Evolutionary conservation across 2,888 invertebrate species (phyloP), one percentile per base, ranked within the genome.

Genomic region (Thyatira batis): DNA sequence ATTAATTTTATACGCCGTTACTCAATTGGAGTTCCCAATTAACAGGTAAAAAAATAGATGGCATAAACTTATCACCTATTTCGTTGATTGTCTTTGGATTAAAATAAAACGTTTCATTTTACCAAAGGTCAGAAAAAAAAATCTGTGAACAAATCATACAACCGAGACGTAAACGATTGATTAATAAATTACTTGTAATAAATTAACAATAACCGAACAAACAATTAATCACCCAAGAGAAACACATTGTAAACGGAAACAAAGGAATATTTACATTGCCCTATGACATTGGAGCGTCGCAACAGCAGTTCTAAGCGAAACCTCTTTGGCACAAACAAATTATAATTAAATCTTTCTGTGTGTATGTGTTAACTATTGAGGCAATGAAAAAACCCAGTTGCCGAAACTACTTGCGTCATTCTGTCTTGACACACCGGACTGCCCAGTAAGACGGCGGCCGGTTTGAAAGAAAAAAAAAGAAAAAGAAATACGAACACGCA

Each of bases 331-430:
- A 51, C 23, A 51, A 50, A 43, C 54, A 52, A 57, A 52, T 54
- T 43, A 45, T 46, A 49, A 52, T 54, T 54, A 57, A 53, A 51
- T 39, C 45, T 52, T 59, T 60, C 52, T 45, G 49, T 68, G 65
- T 69, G 71, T 71, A 68, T 69, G 73, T 67, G 57, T 50, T 50
- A 54, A 45, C 65, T 69, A 74, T 74, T 80, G 84, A 68, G 73
- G 78, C 83, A 81, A 84, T 70, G 73, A 81, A 84, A 85, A 79
- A 85, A 85, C 71, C 69, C 74, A 70, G 76, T 86, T 90, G 89
- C 84, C 85, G 82, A 89, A 91, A 89, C 80, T 50, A 70, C 87
- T 90, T 90, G 89, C 90, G 89, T 89, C 90, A 91, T 60, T 71
- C 65, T 61, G 68, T 79, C 81, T 82, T 78, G 77, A 79, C 81